phyloP scores from a whole-genome alignment of 2,797 vertebrate species.

The Diglossa cyanea region DNA sequence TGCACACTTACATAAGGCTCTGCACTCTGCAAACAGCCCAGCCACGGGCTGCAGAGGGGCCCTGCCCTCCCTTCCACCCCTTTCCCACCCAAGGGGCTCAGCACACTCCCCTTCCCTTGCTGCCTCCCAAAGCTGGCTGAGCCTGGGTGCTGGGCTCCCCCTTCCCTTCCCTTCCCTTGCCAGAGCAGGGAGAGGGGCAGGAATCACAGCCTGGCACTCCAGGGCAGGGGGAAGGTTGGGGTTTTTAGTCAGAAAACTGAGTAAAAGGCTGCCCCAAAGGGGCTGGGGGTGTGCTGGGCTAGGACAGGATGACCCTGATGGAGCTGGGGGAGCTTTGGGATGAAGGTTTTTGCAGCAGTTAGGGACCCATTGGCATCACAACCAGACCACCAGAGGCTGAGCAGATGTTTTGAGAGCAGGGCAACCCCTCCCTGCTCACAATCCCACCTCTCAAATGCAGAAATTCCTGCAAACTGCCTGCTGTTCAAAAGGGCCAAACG shows the following conservation, averaged over 20 bases:
- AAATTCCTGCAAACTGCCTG: neutral
- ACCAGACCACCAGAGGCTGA: neutral
- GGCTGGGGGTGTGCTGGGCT: neutral
- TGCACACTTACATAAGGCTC: neutral
- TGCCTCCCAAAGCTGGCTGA: neutral
- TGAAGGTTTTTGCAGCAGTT: neutral
- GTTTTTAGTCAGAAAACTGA: neutral
- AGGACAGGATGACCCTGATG: rapidly evolving
- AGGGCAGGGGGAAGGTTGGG: neutral
- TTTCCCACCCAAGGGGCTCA: neutral
- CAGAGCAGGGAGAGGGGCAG: neutral
- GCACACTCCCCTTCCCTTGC: neutral
- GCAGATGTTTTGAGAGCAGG: rapidly evolving
- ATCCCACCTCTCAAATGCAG: neutral
- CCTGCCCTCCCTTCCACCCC: neutral
- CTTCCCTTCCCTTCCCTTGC: neutral
- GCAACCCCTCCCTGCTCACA: neutral
- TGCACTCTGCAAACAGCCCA: neutral
- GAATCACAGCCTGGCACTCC: neutral
- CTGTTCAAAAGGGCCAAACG: neutral
- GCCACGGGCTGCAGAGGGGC: neutral
- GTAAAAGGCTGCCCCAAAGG: neutral
- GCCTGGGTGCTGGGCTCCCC: neutral
- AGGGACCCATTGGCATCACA: neutral
- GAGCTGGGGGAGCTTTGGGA: neutral